Conservation (phyloP, 2,113 vertebrate genomes). For the Actenoides hombroni region DNA sequence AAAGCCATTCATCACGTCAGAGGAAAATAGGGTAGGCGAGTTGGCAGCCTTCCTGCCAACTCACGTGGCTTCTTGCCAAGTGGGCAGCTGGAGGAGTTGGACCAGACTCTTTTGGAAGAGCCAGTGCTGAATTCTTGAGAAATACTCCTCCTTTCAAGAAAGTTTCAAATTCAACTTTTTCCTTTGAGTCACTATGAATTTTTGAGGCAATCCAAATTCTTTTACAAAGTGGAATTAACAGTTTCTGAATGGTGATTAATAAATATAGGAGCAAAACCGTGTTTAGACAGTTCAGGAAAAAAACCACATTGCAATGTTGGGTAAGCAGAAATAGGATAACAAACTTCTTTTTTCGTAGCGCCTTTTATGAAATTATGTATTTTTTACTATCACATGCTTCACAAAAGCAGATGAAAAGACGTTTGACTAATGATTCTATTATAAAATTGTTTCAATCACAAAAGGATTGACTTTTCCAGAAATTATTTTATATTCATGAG, state of each 20-base stretch:
- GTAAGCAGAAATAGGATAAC: background rate
- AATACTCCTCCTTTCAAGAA: background rate
- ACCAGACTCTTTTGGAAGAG: background rate
- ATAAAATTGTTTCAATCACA: background rate
- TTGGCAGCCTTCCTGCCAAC: slow-evolving; percentile 34
- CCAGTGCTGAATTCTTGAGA: background rate
- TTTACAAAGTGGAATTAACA: background rate
- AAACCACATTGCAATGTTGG: background rate
- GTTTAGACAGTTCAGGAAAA: background rate
- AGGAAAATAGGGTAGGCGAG: slow-evolving; percentile 18
- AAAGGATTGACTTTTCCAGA: background rate
- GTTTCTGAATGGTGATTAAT: background rate
- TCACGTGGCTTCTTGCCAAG: background rate
- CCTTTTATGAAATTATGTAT: background rate
- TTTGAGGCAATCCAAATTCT: background rate
- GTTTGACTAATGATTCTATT: background rate
- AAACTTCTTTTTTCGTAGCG: background rate
- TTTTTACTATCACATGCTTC: background rate
- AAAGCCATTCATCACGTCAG: slow-evolving; percentile 20
- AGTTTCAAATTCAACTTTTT: background rate
- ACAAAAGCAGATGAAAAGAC: background rate
- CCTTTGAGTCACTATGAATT: background rate
- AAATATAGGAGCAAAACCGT: background rate
- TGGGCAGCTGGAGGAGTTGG: slow-evolving; percentile 43
- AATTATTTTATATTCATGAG: slow-evolving; percentile 11